Conservation (phyloP, 2,113 vertebrate species). For the Oriolus oriolus region DNA sequence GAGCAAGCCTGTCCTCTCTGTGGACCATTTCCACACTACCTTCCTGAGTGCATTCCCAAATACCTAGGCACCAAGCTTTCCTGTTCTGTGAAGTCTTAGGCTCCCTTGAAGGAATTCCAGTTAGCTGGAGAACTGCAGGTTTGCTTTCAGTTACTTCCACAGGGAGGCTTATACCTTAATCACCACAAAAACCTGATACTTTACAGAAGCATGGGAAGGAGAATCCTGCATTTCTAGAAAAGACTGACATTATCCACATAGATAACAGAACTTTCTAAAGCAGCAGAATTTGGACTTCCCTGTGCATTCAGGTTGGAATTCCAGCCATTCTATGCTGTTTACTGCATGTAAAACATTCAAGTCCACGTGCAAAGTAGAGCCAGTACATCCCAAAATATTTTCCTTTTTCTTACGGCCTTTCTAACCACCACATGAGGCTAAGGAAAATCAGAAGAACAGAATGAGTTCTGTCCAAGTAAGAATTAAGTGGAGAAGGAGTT, state of each 20-base stretch:
- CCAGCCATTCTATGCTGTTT: background rate
- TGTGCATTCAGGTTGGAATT: background rate
- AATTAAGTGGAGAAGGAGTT: background rate
- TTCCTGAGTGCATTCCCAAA: background rate
- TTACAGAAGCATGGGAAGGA: background rate
- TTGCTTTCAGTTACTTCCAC: background rate
- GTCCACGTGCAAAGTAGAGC: background rate
- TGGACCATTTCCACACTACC: accelerated
- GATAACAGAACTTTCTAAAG: background rate
- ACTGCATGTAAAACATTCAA: background rate
- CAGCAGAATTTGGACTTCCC: background rate
- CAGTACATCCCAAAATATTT: background rate
- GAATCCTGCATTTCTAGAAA: background rate
- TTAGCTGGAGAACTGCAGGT: background rate
- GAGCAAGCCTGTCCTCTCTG: background rate
- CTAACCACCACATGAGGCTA: background rate
- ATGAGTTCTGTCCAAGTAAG: background rate
- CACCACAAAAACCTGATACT: background rate
- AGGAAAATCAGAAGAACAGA: background rate
- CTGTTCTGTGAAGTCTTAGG: background rate
- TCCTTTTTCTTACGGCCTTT: background rate
- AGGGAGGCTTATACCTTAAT: background rate
- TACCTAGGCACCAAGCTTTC: background rate
- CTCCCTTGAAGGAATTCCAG: background rate
- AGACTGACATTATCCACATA: background rate